These are phyloP conservation scores for Sternarchorhynchus goeldii DNA, from an alignment of 2,797 vertebrate species.

Conservation along the genomic window DNA sequence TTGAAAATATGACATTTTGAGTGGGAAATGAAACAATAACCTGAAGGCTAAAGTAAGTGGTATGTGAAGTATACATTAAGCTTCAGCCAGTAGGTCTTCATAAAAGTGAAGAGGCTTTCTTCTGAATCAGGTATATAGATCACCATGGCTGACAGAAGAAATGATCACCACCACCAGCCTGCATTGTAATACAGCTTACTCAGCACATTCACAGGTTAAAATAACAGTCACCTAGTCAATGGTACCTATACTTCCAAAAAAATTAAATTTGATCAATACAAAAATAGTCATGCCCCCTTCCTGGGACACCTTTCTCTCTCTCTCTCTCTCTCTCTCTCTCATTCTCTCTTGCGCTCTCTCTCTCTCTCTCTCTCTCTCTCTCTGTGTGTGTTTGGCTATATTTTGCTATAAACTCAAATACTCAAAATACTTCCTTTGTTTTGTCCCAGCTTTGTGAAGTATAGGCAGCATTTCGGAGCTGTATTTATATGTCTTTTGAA, in stretches of 20 bases:
- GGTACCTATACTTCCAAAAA: not conserved
- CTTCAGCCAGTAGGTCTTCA: not conserved
- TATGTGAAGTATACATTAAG: not conserved
- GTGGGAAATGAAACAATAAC: slow-evolving; percentile 15
- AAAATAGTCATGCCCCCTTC: too few species aligned
- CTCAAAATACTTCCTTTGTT: not conserved
- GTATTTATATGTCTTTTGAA: too few species aligned
- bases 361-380: too few species aligned
- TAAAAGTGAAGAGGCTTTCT: too few species aligned
- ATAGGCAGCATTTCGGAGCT: not conserved
- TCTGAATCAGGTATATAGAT: too few species aligned
- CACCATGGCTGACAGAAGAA: too few species aligned
- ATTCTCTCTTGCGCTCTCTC: too few species aligned
- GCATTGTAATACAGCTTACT: not conserved
- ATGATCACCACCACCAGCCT: too few species aligned
- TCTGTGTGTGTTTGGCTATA: too few species aligned
- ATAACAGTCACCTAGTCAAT: not conserved
- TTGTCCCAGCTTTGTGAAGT: not conserved
- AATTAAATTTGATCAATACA: not conserved
- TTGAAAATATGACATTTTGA: slow-evolving; percentile 32
- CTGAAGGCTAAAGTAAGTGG: not conserved
- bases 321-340: too few species aligned
- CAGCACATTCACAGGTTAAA: not conserved
- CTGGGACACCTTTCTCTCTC: too few species aligned
- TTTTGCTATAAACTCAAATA: not conserved